Evolutionary conservation across 1,140 invertebrate species (phyloP), one percentile per base, ranked within the genome.

Genomic region (Drosophila ohnishii): DNA sequence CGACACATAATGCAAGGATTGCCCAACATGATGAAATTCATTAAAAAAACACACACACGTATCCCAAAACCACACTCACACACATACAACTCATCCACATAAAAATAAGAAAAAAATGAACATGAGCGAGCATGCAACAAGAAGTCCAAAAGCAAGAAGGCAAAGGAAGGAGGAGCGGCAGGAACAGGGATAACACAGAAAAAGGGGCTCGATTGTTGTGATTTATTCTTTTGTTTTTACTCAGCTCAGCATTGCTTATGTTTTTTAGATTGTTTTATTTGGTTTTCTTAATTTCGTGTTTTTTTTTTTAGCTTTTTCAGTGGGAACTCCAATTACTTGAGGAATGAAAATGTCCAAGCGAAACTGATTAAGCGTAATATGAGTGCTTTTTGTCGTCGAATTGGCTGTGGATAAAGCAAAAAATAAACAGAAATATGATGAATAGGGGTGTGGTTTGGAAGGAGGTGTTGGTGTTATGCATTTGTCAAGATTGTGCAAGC

Each of bases 311-410:
- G 65, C 70, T 86, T 71, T 78, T 78, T 75, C 42, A 66, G 62
- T 72, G 69, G 70, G 59, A 65, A 75, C 65, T 85, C 78, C 56
- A 81, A 85, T 85, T 86, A 75, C 82, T 78, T 60, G 73, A 40
- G 62, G 47, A 25, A 25, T 42, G 30, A 22, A 55, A 42, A 48
- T 39, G 40, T 58, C 34, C 51, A 30, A 70, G 63, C 44, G 37
- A 53, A 76, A 83, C 79, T 83, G 83, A 86, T 87, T 76, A 79
- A 78, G 79, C 77, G 80, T 80, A 89, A 83, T 87, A 58, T 78
- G 84, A 89, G 84, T 56, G 53, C 44, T 65, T 44, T 53, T 47
- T 32, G 55, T 51, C 63, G 50, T 65, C 47, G 69, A 67, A 80
- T 73, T 72, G 51, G 55, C 64, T 70, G 66, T 14, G 25, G 25